These are phyloP conservation scores for Stictocephala bisonia DNA, from an alignment of 2,888 invertebrate species.

Conservation along the genomic window DNA sequence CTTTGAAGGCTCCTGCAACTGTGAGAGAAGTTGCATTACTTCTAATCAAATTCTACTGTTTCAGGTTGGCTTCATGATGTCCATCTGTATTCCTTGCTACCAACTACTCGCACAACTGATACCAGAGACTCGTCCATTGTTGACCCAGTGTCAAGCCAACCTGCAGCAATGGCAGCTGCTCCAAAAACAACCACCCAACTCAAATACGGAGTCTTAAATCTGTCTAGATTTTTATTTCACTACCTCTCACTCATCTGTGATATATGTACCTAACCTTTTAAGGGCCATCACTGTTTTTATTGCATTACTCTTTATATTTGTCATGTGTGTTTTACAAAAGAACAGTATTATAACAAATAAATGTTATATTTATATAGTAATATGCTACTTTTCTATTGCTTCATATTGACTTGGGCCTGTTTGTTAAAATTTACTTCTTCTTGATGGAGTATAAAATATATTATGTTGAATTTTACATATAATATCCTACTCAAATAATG, in stretches of 20 bases:
- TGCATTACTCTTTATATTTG: constrained; percentile 21
- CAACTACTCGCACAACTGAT: constrained; percentile 74
- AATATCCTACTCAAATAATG: too few species aligned
- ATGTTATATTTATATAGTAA: constrained; percentile 59
- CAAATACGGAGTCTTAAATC: too few species aligned
- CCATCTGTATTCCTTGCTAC: constrained; percentile 87
- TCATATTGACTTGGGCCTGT: too few species aligned
- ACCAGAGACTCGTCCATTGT: constrained; percentile 77
- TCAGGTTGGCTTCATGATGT: constrained; percentile 82
- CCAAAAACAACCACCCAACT: constrained; percentile 16
- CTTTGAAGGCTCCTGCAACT: too few species aligned
- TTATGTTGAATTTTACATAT: too few species aligned
- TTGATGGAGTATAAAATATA: too few species aligned
- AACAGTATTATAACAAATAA: constrained; percentile 40
- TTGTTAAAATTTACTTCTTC: too few species aligned
- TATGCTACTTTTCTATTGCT: too few species aligned
- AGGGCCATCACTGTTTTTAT: constrained; percentile 11
- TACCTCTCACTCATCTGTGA: constrained; percentile 42
- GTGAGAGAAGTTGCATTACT: too few species aligned
- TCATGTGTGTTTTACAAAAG: constrained; percentile 28
- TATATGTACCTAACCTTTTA: constrained; percentile 46
- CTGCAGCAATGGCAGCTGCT: constrained; percentile 68
- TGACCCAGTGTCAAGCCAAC: constrained; percentile 75
- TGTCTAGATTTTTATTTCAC: background rate
- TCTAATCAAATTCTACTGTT: constrained; percentile 13